Evolutionary conservation across 2,113 vertebrate genomes (phyloP).

Genomic region (Tyto alba): DNA sequence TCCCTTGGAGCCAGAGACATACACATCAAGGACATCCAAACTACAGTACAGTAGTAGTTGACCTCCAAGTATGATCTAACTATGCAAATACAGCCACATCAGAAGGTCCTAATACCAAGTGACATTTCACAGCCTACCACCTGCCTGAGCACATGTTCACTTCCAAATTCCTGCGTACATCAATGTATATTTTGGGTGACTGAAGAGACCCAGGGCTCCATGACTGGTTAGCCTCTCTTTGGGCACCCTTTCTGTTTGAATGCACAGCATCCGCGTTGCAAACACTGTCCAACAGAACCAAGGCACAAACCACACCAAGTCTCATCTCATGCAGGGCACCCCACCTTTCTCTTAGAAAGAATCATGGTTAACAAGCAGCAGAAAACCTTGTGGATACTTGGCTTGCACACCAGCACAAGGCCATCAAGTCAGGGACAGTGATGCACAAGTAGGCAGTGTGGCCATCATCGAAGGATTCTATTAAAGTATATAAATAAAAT

Average conservation of each 20-base stretch:
- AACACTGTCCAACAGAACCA: background rate
- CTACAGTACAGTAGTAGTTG: background rate
- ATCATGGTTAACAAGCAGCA: background rate
- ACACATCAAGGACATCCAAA: background rate
- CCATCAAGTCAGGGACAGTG: background rate
- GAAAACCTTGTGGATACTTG: background rate
- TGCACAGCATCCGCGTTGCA: rapidly evolving
- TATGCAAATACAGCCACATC: background rate
- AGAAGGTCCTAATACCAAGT: background rate
- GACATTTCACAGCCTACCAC: slow-evolving; percentile 28
- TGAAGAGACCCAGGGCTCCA: background rate
- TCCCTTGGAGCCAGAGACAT: background rate
- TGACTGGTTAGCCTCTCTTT: background rate
- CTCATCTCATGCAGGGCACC: background rate
- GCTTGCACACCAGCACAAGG: background rate
- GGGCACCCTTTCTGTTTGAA: background rate
- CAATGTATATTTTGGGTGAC: background rate
- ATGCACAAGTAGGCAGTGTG: background rate
- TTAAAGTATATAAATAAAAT: background rate
- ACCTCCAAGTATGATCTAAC: background rate
- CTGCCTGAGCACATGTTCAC: background rate
- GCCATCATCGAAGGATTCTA: background rate
- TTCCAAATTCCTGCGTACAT: background rate
- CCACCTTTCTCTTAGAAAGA: background rate
- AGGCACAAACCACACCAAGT: background rate